phyloP scores from a whole-genome alignment of 92 coral and sea anemone genomes.

The Anthopleura xanthogrammica region DNA sequence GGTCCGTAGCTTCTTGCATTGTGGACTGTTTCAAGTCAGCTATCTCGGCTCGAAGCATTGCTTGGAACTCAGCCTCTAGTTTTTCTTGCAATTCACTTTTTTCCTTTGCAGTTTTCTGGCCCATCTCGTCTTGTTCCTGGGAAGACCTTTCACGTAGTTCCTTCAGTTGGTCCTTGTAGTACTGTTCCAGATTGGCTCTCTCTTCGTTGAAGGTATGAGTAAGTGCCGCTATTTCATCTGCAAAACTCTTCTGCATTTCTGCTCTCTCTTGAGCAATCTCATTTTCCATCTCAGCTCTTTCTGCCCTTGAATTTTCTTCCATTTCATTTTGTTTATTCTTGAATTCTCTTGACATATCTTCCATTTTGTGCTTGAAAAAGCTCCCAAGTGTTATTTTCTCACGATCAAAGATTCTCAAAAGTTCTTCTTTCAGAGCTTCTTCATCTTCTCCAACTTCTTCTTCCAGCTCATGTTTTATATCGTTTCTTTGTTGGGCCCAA shows the following conservation, averaged over 20 bases:
- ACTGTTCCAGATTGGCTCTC: slow-evolving; percentile 70
- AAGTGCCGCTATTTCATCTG: slow-evolving; percentile 84
- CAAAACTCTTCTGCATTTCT: slow-evolving; percentile 84
- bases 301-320: slow-evolving; percentile 76
- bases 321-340: slow-evolving; percentile 68
- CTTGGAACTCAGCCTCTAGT: slow-evolving; percentile 79
- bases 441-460: slow-evolving; percentile 63
- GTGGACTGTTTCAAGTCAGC: slow-evolving; percentile 49
- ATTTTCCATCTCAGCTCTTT: slow-evolving; percentile 67
- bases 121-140: slow-evolving; percentile 62
- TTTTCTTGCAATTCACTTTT: slow-evolving; percentile 70
- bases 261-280: slow-evolving; percentile 77
- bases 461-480: slow-evolving; percentile 39
- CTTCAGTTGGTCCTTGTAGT: slow-evolving; percentile 77
- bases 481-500: slow-evolving; percentile 26
- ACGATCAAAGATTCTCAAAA: slow-evolving; percentile 87
- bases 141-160: slow-evolving; percentile 65
- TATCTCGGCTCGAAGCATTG: slow-evolving; percentile 56
- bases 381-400: slow-evolving; percentile 70
- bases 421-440: slow-evolving; percentile 73
- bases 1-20: slow-evolving; percentile 38
- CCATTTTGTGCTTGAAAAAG: slow-evolving; percentile 84
- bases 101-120: slow-evolving; percentile 60
- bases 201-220: slow-evolving; percentile 89
- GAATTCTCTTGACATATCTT: slow-evolving; percentile 44